A percentile compares a stretch with the other conserved stretches of the same genome.
Evolutionary conservation across 2,113 vertebrate species (phyloP).

Genomic region (Eptesicus fuscus): DNA sequence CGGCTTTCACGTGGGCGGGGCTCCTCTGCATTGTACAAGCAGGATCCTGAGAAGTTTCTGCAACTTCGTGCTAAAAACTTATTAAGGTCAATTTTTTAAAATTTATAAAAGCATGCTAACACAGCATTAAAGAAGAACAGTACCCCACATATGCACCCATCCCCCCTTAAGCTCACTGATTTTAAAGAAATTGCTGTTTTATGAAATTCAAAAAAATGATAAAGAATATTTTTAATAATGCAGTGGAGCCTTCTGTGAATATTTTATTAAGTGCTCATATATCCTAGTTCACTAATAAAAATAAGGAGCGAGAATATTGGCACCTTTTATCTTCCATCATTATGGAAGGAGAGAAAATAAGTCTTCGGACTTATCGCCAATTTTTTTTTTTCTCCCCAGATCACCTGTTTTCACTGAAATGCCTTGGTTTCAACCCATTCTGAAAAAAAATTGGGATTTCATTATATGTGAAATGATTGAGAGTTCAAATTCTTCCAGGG

Average conservation of each 20-base stretch:
- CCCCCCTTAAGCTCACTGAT: not conserved
- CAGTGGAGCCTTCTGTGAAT: not conserved
- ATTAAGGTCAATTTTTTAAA: not conserved
- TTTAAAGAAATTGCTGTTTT: constrained; percentile 28
- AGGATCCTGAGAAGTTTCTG: not conserved
- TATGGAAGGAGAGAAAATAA: not conserved
- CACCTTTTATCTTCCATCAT: not conserved
- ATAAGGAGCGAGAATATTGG: not conserved
- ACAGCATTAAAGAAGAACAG: not conserved
- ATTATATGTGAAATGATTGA: not conserved
- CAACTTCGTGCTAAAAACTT: not conserved
- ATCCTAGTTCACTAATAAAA: not conserved
- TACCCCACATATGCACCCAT: not conserved
- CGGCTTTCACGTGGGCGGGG: not conserved
- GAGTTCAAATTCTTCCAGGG: not conserved
- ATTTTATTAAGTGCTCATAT: not conserved
- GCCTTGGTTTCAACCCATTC: not conserved
- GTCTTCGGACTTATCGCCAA: not conserved
- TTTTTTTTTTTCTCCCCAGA: not conserved
- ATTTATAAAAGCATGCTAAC: not conserved
- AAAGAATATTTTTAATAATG: constrained; percentile 17
- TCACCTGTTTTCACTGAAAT: not conserved
- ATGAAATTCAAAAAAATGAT: not conserved
- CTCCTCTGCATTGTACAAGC: not conserved
- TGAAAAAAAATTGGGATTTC: not conserved